Evolutionary conservation across 2,888 invertebrate species (phyloP).

Genomic region (Chironomus tentans): DNA sequence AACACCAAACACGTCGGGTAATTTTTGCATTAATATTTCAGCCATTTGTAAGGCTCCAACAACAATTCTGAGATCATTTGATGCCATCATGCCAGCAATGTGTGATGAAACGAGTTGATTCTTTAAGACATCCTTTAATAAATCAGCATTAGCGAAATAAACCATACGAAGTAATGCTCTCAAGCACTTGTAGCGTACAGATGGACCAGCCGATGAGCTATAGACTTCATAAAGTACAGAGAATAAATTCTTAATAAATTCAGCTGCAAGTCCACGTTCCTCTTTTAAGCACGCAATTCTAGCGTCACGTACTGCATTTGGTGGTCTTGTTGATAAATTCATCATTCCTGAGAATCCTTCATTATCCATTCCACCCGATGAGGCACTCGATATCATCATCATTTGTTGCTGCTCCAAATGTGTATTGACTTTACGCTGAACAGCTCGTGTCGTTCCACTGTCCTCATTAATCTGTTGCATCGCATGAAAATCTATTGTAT

Average conservation of each 20-base stretch:
- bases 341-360: conserved; percentile 28
- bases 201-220: conserved; percentile 94
- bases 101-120: conserved; percentile 83
- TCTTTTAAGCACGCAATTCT: conserved; percentile 60
- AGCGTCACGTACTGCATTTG: conserved; percentile 45
- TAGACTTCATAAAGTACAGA: conserved; percentile 96
- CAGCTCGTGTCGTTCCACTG: conserved; percentile 86
- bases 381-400: background rate
- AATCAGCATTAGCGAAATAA: conserved; percentile 81
- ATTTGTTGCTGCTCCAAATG: conserved; percentile 18
- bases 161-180: conserved; percentile 94
- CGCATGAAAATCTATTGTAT: conserved; percentile 91
- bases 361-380: conserved; percentile 10
- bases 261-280: conserved; percentile 59
- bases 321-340: conserved; percentile 28
- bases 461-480: conserved; percentile 99
- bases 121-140: conserved; percentile 65
- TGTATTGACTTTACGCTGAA: conserved; percentile 61
- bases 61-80: conserved; percentile 90
- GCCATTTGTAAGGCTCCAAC: conserved; percentile 96
- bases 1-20: conserved; percentile 89
- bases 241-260: conserved; percentile 72
- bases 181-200: conserved; percentile 93
- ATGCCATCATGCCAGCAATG: conserved; percentile 97
- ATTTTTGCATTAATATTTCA: conserved; percentile 90